Evolutionary conservation across 2,113 vertebrate species (phyloP), one percentile per base, ranked within the genome.

Genomic region (Carassius gibelio): DNA sequence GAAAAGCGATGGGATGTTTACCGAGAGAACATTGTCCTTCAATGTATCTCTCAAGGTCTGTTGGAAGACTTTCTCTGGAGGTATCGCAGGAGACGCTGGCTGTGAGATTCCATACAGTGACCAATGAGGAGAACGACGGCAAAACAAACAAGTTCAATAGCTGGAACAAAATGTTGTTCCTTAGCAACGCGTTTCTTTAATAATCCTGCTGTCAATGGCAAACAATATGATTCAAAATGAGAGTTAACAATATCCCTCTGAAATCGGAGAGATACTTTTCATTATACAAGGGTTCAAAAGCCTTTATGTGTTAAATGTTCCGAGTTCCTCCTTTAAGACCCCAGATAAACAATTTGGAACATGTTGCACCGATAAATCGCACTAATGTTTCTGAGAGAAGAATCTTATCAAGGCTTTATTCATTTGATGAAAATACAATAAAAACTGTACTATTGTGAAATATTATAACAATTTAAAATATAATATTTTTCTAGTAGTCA

Each of bases 21-120:
- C 86, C 3, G 21, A 87, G 76, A 21, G 66, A 81, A 87, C 48
- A 66, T 68, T 82, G 87, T 81, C 85, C 85, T 86, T 75, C 79
- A 55, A 76, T 86, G 85, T 75, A 64, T 76, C 79, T 64, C 52
- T 86, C 85, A 82, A 82, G 78, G 85, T 82, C 87, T 85, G 59
- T 61, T 81, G 87, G 80, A 82, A 75, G 55, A 62, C 71, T 75
- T 64, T 81, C 66, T 72, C 10, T 42, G 4, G 62, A 71, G 45
- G 86, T 45, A 62, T 72, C 21, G 69, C 57, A 57, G 38, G 42
- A 26, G 79, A 48, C 30, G 55, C 64, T 45, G 69, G 21, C 80
- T 42, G 52, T 38, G 68, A 42, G 61, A 42, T 62, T 61, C 57
- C 38, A 57, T 30, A n/a, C 68, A 50, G 64, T 81, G 68, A 84